Conservation (phyloP, 1,140 invertebrate genomes). For the Drosophila kanapiae region DNA sequence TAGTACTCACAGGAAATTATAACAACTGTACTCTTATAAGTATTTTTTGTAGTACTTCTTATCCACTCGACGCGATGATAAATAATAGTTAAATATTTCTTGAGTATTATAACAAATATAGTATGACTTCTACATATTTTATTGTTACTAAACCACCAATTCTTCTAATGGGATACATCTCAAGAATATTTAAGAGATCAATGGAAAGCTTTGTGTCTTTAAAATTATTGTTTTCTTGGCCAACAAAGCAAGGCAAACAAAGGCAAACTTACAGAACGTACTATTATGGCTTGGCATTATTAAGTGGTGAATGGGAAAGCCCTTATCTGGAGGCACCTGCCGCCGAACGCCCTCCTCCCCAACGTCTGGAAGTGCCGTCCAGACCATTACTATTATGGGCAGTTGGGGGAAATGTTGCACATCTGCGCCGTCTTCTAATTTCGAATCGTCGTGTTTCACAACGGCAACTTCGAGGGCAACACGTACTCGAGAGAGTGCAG, state of each 20-base stretch:
- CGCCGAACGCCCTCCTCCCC: not conserved
- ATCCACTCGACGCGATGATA: too few relatives aligned
- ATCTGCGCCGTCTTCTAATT: conserved; percentile 74
- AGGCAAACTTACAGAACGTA: not conserved
- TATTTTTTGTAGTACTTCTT: too few relatives aligned
- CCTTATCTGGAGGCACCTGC: conserved; percentile 15
- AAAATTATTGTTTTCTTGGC: not conserved
- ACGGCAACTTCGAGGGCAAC: conserved; percentile 54
- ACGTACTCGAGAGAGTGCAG: conserved; percentile 61
- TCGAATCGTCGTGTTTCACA: conserved; percentile 72
- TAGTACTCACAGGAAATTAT: too few relatives aligned
- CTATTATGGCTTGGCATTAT: conserved; percentile 2
- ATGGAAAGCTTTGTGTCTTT: not conserved
- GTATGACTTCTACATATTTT: not conserved
- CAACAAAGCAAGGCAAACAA: conserved; percentile 1
- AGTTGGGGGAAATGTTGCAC: conserved; percentile 60
- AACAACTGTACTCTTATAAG: too few relatives aligned
- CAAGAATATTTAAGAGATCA: not conserved
- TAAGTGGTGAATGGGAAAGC: conserved; percentile 1
- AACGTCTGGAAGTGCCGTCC: conserved; percentile 6
- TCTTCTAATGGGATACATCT: not conserved
- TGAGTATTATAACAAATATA: too few relatives aligned
- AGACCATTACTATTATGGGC: conserved; percentile 35
- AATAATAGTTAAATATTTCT: too few relatives aligned
- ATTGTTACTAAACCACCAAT: not conserved